These are phyloP conservation scores for Apodemus sylvaticus DNA, from an alignment of 2,113 vertebrate species.

Conservation along the genomic window DNA sequence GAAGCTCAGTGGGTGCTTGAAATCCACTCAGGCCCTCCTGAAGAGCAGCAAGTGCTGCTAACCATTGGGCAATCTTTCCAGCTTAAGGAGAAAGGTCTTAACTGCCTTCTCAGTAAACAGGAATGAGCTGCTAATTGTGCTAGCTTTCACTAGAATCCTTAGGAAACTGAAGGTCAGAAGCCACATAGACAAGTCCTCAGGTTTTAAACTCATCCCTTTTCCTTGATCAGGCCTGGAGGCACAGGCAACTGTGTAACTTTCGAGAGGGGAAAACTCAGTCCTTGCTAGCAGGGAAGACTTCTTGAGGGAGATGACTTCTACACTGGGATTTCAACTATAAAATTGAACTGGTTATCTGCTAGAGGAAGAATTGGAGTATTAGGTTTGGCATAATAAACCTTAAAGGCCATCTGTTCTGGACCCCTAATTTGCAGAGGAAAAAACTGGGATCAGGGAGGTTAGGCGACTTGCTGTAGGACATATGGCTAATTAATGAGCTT, in stretches of 20 bases:
- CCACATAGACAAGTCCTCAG: background rate
- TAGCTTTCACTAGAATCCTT: background rate
- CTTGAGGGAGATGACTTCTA: background rate
- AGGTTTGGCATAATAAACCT: constrained; percentile 25
- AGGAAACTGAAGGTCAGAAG: background rate
- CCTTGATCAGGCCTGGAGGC: background rate
- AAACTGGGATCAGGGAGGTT: constrained; percentile 51
- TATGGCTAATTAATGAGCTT: constrained; percentile 67
- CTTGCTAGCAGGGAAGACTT: background rate
- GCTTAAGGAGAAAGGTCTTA: background rate
- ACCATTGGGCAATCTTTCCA: background rate
- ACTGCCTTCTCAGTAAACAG: background rate
- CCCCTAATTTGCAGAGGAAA: constrained; percentile 43
- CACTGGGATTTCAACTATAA: background rate
- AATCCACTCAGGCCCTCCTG: background rate
- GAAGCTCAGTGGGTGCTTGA: background rate
- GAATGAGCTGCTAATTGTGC: background rate
- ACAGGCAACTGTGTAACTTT: background rate
- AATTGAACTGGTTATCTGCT: constrained; percentile 12
- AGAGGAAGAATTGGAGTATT: background rate
- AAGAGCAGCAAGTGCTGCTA: background rate
- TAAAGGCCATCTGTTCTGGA: constrained; percentile 65
- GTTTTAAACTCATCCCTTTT: constrained; percentile 31
- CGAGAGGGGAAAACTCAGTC: background rate
- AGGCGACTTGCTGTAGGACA: constrained; percentile 54